Evolutionary conservation across 1,140 invertebrate species (phyloP).

Genomic region (Geopemphigus sp.): DNA sequence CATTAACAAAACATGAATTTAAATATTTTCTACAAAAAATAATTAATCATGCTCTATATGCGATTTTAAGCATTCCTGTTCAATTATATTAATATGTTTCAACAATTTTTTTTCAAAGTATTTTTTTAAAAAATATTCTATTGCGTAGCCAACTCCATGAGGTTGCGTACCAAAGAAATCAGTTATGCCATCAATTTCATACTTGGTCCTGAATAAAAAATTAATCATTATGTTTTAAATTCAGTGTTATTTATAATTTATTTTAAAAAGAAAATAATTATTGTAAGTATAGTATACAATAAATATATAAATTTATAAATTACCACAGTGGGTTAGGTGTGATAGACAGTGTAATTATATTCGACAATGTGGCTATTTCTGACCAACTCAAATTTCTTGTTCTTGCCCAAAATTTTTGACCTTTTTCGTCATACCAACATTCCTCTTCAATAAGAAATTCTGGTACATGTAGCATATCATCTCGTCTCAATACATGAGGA

Average conservation of each 20-base stretch:
- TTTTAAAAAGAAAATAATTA: too few species aligned
- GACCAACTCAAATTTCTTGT: conserved; percentile 46
- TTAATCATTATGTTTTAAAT: background rate
- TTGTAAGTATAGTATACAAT: background rate
- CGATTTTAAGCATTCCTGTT: conserved; percentile 27
- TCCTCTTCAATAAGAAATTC: conserved; percentile 41
- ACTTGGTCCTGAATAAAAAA: background rate
- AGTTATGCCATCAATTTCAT: conserved; percentile 23
- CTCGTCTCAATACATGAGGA: conserved; percentile 40
- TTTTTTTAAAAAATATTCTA: conserved; percentile 45
- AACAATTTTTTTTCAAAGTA: conserved; percentile 41
- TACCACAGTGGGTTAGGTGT: conserved; percentile 35
- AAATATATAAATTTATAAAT: background rate
- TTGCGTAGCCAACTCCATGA: conserved; percentile 27
- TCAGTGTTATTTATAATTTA: background rate
- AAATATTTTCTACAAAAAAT: too few species aligned
- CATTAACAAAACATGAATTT: too few species aligned
- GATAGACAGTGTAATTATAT: conserved; percentile 40
- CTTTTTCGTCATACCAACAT: conserved; percentile 48
- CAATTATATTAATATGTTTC: conserved; percentile 41
- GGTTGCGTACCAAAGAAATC: conserved; percentile 45
- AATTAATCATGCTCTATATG: background rate
- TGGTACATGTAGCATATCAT: conserved; percentile 20
- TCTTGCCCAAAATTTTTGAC: conserved; percentile 48
- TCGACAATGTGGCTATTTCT: conserved; percentile 38